A percentile compares a stretch with the other conserved stretches of the same genome.
These are phyloP conservation scores for Physella acuta DNA, from an alignment of 1,140 invertebrate genomes.

Conservation along the genomic window DNA sequence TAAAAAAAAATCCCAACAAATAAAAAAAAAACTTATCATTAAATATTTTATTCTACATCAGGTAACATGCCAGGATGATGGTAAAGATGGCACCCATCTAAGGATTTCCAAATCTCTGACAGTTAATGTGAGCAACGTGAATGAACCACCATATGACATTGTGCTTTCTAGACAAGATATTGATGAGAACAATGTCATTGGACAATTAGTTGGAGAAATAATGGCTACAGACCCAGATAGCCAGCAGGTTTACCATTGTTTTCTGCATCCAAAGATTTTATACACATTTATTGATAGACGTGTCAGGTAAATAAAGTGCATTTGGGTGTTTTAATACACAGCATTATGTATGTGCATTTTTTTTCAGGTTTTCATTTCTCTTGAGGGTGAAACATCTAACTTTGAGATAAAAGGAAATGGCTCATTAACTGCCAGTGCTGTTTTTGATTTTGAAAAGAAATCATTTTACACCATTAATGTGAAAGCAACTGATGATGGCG, in stretches of 20 bases:
- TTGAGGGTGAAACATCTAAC: conserved; percentile 20
- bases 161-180: conserved; percentile 27
- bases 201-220: conserved; percentile 35
- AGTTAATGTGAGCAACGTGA: conserved; percentile 40
- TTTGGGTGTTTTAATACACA: too few species aligned
- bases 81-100: conserved; percentile 31
- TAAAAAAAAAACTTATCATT: too few species aligned
- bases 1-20: too few species aligned
- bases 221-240: conserved; percentile 41
- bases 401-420: conserved; percentile 36
- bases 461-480: conserved; percentile 23
- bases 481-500: conserved; percentile 32
- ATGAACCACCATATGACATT: conserved; percentile 43
- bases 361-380: conserved; percentile 26
- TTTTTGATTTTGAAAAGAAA: conserved; percentile 34
- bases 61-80: conserved; percentile 38
- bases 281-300: not conserved
- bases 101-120: conserved; percentile 30
- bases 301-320: too few species aligned
- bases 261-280: not conserved
- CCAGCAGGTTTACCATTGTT: conserved; percentile 25
- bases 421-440: conserved; percentile 29
- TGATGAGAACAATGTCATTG: conserved; percentile 32
- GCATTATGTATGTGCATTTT: too few species aligned
- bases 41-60: too few species aligned